Base-by-base conservation (phyloP, 2,797 vertebrate species). In the Cirrhinus molitorella region DNA sequence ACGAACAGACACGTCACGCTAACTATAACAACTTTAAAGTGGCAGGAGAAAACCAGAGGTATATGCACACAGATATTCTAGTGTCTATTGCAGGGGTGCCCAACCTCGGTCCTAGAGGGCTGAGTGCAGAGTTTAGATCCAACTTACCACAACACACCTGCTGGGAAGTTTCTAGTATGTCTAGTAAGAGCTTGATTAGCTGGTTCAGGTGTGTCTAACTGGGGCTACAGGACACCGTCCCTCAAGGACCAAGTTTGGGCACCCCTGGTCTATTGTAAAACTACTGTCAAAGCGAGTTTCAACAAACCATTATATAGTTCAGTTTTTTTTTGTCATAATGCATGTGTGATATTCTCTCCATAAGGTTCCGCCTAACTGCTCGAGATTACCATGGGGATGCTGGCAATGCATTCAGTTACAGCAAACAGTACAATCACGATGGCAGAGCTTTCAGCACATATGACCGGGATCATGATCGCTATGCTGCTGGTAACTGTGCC, bases 391-490 rank as follows among this genome's bases (percentile, higher is more conserved):
- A 93, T 1, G 95, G 95, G 1, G 93, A 95, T 59, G 95, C 95
- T 8, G 96, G 95, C 23, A 96, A 96, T 0, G 94, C 95, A 14
- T 81, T 96, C 85, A 95, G 95, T 90, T 96, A 96, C 91, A 96
- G 93, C 88, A 95, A 94, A 83, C 95, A 92, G n/a, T 96, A 96
- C 91, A 96, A 96, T 89, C 95, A 96, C 0, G 94, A 96, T 0
- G 94, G 95, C 74, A 92, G 94, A 82, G 83, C 91, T 19, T 96
- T 96, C 89, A 96, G 94, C 85, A 95, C 95, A 0, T 55, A 91
- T 1, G 95, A 96, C 92, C 90, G 90, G n/a, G 95, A 96, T 89
- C 90, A 96, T 3, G 95, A 96, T 89, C 94, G 94, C 1, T 96
- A 96, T 1, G 23, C 86, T 0, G 85, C 92, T 6, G 95, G 95